Conservation (phyloP, 2,113 vertebrate genomes). For the Vidua macroura region DNA sequence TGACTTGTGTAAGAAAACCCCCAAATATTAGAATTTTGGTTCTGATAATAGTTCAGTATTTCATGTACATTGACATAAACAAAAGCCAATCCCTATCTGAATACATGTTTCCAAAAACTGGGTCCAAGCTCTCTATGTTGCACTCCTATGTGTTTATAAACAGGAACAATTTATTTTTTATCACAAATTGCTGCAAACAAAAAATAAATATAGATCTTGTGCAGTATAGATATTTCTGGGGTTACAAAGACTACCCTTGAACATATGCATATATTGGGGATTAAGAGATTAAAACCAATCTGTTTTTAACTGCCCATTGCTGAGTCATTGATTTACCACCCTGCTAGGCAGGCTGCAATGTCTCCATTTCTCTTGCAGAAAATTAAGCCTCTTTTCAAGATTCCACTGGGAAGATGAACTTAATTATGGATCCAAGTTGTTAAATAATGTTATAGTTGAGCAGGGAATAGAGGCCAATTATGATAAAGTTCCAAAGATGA, state of each 20-base stretch:
- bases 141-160: background rate
- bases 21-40: background rate
- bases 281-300: conserved; percentile 41
- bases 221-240: background rate
- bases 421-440: conserved; percentile 41
- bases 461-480: conserved; percentile 31
- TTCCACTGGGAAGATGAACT: conserved; percentile 49
- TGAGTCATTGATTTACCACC: conserved; percentile 23
- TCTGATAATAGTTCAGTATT: background rate
- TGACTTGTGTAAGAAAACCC: background rate
- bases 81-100: background rate
- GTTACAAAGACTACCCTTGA: background rate
- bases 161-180: background rate
- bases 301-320: conserved; percentile 7
- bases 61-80: background rate
- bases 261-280: background rate
- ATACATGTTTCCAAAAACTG: background rate
- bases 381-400: conserved; percentile 53
- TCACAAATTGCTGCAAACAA: background rate
- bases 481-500: background rate
- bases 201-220: background rate
- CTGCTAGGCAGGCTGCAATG: background rate
- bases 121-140: background rate
- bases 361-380: conserved; percentile 15
- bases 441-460: conserved; percentile 40